phyloP scores from a whole-genome alignment of 2,888 invertebrate genomes.

The Cerastis leucographa region DNA sequence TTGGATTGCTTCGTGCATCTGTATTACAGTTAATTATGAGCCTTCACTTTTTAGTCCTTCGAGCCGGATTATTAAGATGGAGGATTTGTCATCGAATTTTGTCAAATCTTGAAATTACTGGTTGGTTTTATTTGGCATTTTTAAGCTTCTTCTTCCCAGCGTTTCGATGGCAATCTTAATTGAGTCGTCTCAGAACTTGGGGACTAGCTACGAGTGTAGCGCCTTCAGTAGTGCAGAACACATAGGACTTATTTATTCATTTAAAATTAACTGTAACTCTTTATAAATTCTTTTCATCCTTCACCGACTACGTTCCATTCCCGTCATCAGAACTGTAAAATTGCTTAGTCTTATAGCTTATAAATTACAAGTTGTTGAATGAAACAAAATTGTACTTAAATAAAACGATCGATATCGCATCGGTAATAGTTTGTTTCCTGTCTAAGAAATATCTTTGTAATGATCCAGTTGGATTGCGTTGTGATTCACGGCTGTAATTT shows the following conservation, averaged over 20 bases:
- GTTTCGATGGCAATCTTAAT: background rate
- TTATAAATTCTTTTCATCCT: constrained; percentile 27
- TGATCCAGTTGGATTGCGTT: constrained; percentile 53
- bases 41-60: constrained; percentile 42
- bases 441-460: constrained; percentile 65
- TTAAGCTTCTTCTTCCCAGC: no score
- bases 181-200: background rate
- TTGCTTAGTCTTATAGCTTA: constrained; percentile 50
- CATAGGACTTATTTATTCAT: background rate
- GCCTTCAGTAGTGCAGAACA: background rate
- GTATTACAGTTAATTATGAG: constrained; percentile 52
- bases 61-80: constrained; percentile 23
- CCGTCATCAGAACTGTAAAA: constrained; percentile 46
- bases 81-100: constrained; percentile 24
- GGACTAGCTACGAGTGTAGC: background rate
- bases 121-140: background rate
- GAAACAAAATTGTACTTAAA: constrained; percentile 65
- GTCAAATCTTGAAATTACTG: background rate
- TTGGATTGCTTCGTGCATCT: constrained; percentile 54
- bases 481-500: constrained; percentile 63
- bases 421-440: constrained; percentile 70
- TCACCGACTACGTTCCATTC: constrained; percentile 17
- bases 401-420: constrained; percentile 68
- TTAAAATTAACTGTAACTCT: background rate
- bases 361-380: constrained; percentile 60